phyloP scores from a whole-genome alignment of 1,140 invertebrate species.

The Drosophila auraria region DNA sequence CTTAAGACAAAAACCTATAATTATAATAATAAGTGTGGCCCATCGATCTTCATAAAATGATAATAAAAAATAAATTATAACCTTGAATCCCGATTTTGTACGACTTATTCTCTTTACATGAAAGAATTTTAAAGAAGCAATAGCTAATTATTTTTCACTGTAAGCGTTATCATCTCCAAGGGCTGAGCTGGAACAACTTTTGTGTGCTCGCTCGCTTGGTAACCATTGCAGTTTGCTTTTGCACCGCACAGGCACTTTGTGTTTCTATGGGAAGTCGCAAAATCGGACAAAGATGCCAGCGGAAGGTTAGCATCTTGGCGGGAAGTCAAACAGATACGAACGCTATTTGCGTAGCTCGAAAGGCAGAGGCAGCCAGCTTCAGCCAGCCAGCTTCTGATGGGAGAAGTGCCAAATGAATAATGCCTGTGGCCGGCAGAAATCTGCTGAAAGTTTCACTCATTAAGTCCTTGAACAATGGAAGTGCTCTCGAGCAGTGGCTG shows the following conservation, averaged over 20 bases:
- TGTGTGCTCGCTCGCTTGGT: conserved; percentile 24
- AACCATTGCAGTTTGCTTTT: conserved; percentile 30
- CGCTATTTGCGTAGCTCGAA: conserved; percentile 13
- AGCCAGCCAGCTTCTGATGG: neutral
- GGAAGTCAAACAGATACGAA: conserved; percentile 41
- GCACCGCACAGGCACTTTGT: conserved; percentile 33
- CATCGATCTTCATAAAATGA: too few species aligned
- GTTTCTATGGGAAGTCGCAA: conserved; percentile 3
- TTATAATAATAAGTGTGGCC: neutral
- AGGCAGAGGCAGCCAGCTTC: neutral
- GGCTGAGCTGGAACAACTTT: conserved; percentile 35
- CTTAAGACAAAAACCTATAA: neutral
- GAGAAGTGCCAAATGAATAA: conserved; percentile 47
- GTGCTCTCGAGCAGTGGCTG: conserved; percentile 35
- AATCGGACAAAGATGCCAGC: conserved; percentile 21
- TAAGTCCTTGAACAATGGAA: conserved; percentile 54
- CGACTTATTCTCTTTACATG: too few species aligned
- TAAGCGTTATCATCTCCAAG: conserved; percentile 23
- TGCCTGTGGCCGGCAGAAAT: conserved; percentile 38
- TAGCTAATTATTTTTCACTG: conserved; percentile 7
- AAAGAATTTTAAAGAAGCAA: too few species aligned
- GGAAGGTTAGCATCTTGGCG: conserved; percentile 30
- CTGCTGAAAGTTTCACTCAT: conserved; percentile 53
- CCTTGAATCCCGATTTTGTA: too few species aligned
- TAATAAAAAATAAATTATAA: too few species aligned